phyloP scores from a whole-genome alignment of 2,113 vertebrate genomes.

The Pogonocichla stellata region DNA sequence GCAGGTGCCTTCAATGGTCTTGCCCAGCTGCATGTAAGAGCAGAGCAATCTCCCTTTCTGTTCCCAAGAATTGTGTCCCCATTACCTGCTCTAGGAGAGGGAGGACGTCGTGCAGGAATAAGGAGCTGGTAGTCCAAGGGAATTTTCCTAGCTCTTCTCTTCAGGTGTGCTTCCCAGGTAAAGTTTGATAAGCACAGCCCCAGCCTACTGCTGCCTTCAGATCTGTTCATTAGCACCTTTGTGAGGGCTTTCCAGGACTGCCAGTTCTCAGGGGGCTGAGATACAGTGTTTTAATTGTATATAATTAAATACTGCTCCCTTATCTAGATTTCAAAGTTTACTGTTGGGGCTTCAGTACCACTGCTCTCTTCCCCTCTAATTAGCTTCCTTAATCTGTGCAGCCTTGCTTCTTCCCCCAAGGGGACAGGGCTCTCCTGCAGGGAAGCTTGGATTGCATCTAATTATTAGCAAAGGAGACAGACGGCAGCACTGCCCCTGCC shows the following conservation, averaged over 20 bases:
- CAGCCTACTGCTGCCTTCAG: neutral
- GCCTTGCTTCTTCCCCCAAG: neutral
- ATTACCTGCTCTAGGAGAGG: neutral
- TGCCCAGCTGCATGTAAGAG: neutral
- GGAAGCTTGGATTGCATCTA: conserved; percentile 17
- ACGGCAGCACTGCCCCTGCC: neutral
- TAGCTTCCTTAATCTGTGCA: conserved; percentile 57
- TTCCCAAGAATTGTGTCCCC: neutral
- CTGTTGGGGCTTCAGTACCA: conserved; percentile 29
- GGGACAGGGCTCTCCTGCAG: conserved; percentile 19
- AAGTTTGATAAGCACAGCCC: neutral
- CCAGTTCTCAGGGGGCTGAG: conserved; percentile 2
- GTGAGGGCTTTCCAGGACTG: neutral
- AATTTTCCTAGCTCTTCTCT: neutral
- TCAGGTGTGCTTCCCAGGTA: neutral
- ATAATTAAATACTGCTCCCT: conserved; percentile 63
- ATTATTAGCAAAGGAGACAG: conserved; percentile 37
- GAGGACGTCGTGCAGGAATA: neutral
- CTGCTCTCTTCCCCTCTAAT: conserved; percentile 41
- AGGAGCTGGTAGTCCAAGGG: neutral
- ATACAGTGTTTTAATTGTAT: conserved; percentile 43
- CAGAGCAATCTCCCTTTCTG: neutral
- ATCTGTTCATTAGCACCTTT: conserved; percentile 6
- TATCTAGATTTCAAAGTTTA: conserved; percentile 55
- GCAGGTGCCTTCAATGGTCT: neutral